Percentiles rank a stretch among this genome's conserved stretches.
Evolutionary conservation across 2,888 invertebrate species (phyloP).

Genomic region (Leucozona laternaria): DNA sequence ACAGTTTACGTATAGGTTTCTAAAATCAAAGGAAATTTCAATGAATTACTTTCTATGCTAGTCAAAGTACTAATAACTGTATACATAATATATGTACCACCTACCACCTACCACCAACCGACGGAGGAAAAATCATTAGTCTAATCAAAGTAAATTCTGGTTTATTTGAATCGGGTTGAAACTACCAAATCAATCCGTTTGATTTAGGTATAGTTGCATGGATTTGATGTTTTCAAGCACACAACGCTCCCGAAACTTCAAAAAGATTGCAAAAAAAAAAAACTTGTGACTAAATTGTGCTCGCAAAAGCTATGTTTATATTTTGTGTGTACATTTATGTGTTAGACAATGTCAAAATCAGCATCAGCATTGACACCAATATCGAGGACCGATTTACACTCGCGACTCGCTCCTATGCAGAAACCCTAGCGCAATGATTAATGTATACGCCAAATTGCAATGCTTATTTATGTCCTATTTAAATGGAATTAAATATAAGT

Average conservation of each 20-base stretch:
- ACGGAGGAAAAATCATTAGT: not conserved
- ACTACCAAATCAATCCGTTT: not conserved
- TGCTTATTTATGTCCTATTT: slow-evolving; percentile 72
- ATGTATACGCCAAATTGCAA: slow-evolving; percentile 69
- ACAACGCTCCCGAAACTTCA: not conserved
- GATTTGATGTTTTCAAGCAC: not conserved
- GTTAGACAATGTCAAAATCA: slow-evolving; percentile 51
- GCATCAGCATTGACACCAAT: slow-evolving; percentile 27
- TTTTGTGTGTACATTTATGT: not conserved
- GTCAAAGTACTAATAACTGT: not conserved
- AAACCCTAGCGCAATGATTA: slow-evolving; percentile 50
- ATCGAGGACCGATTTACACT: slow-evolving; percentile 8
- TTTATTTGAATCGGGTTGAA: not conserved
- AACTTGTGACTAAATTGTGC: slow-evolving; percentile 5
- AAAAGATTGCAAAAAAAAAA: slow-evolving; percentile 14
- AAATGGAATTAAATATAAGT: slow-evolving; percentile 58
- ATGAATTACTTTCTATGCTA: not conserved
- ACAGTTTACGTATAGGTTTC: too few species aligned
- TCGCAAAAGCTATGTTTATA: slow-evolving; percentile 48
- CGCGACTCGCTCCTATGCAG: not conserved
- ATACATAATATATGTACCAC: too few species aligned
- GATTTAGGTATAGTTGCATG: not conserved
- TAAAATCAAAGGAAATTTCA: not conserved
- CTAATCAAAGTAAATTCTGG: slow-evolving; percentile 16
- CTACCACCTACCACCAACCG: too few species aligned